Evolutionary conservation across 2,113 vertebrate genomes (phyloP), one percentile per base, ranked within the genome.

Genomic region (Deroptyus accipitrinus): DNA sequence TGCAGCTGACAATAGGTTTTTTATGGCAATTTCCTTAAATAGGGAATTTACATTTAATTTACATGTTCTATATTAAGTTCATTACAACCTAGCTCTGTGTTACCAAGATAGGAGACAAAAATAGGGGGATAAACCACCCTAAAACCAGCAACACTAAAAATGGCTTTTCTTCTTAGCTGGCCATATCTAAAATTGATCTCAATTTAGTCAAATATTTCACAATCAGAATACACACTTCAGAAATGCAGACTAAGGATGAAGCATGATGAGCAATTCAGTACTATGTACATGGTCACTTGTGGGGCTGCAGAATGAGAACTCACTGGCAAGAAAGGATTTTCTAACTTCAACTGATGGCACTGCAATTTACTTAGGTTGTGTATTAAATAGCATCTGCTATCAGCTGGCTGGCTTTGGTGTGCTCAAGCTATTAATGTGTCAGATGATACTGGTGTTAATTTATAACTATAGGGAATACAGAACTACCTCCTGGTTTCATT

Each of bases 41-140:
- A 95, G 86, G 28, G 55, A 48, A 95, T 94, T 89, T 92, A 86
- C 82, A 95, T 90, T 95, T 86, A 31, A 97, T 95, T 87, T 95
- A 84, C 92, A 86, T 74, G 52, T 81, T 69, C 73, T 93, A 88
- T 83, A 81, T 19, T 49, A 87, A 86, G 51, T 72, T 94, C 81
- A 48, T 67, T 88, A 90, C 83, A 94, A 94, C 73, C 90, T 64
- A 61, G 68, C 93, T 96, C 57, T 52, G 46, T n/a, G 42, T 63
- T 78, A 55, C 76, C 83, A 69, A 92, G 90, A 83, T 1, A 75
- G 61, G 41, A 86, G 90, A 92, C 18, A 94, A 84, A 92, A 96
- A 90, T 19, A 83, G 72, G 35, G 33, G 8, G 35, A 61, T 76
- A 88, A 92, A 7, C 0, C 13, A 83, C 31, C 17, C 63, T 74